These are phyloP conservation scores for Acleris emargana DNA, from an alignment of 2,888 invertebrate genomes.

Conservation along the genomic window DNA sequence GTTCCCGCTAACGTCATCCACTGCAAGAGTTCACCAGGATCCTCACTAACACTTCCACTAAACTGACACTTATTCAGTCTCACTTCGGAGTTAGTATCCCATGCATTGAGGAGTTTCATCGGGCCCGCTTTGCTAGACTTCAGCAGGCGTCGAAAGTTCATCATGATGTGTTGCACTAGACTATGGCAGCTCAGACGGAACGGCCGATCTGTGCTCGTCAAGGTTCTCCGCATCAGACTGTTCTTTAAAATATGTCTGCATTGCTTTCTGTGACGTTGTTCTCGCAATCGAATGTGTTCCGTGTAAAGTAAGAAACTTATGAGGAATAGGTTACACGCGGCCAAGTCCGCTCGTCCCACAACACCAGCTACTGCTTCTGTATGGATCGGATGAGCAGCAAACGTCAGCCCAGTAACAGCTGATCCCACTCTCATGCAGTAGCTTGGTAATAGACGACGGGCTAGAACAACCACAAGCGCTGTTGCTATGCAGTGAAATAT, in stretches of 20 bases:
- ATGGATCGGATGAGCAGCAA: slow-evolving; percentile 98
- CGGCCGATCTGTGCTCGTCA: slow-evolving; percentile 63
- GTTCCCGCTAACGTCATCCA: slow-evolving; percentile 85
- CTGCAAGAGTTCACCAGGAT: slow-evolving; percentile 73
- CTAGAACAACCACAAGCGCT: slow-evolving; percentile 90
- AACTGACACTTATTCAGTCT: slow-evolving; percentile 69
- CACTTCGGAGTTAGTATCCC: slow-evolving; percentile 63
- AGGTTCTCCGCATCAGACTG: slow-evolving; percentile 49
- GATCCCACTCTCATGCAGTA: slow-evolving; percentile 86
- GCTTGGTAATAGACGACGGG: slow-evolving; percentile 87
- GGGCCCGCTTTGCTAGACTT: slow-evolving; percentile 73
- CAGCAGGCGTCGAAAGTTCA: slow-evolving; percentile 70
- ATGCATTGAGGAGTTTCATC: slow-evolving; percentile 66
- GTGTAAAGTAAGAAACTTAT: slow-evolving; percentile 93
- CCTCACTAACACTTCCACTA: slow-evolving; percentile 73
- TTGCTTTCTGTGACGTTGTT: slow-evolving; percentile 67
- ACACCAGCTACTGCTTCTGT: slow-evolving; percentile 98
- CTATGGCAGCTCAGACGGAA: slow-evolving; percentile 75
- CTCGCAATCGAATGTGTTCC: slow-evolving; percentile 88
- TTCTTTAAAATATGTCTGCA: slow-evolving; percentile 67
- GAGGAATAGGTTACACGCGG: slow-evolving; percentile 95
- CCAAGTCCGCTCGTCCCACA: slow-evolving; percentile 97
- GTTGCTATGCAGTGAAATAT: slow-evolving; percentile 94
- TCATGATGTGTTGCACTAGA: slow-evolving; percentile 72
- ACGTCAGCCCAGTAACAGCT: slow-evolving; percentile 91